These are phyloP conservation scores for Orgyia antiqua DNA, from an alignment of 2,888 invertebrate species.

Conservation along the genomic window DNA sequence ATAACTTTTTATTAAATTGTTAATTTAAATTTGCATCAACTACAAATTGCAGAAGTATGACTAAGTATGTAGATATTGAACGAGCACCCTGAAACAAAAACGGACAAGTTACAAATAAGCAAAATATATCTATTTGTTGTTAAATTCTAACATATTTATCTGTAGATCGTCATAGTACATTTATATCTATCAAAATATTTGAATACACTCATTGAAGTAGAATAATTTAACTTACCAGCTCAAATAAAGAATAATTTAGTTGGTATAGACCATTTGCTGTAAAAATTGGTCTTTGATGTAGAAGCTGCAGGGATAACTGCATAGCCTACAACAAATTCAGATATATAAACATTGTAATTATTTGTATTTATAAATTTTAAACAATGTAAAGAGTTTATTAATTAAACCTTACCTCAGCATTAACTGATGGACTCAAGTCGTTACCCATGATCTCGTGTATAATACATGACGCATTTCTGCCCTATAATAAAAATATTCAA, in stretches of 20 bases:
- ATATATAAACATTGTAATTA: not conserved
- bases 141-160: too few relatives aligned
- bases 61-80: slow-evolving; percentile 43
- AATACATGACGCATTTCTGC: slow-evolving; percentile 37
- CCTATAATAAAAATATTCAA: slow-evolving; percentile 32
- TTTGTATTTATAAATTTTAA: not conserved
- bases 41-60: slow-evolving; percentile 47
- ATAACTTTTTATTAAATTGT: too few relatives aligned
- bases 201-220: too few relatives aligned
- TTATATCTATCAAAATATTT: too few relatives aligned
- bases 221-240: slow-evolving; percentile 49
- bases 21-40: slow-evolving; percentile 19
- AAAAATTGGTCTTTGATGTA: slow-evolving; percentile 46
- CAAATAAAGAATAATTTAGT: slow-evolving; percentile 40
- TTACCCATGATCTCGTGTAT: slow-evolving; percentile 50
- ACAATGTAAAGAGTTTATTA: not conserved
- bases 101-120: not conserved
- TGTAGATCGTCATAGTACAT: too few relatives aligned
- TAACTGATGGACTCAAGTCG: slow-evolving; percentile 36
- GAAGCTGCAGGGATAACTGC: slow-evolving; percentile 45
- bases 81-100: slow-evolving; percentile 36
- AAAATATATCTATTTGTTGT: not conserved
- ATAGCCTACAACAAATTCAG: slow-evolving; percentile 36
- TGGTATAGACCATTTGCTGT: slow-evolving; percentile 40
- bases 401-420: slow-evolving; percentile 37